Percentiles rank a stretch among this genome's conserved stretches.
Evolutionary conservation across 1,140 invertebrate genomes (phyloP).

Genomic region (Drosophila rufa): DNA sequence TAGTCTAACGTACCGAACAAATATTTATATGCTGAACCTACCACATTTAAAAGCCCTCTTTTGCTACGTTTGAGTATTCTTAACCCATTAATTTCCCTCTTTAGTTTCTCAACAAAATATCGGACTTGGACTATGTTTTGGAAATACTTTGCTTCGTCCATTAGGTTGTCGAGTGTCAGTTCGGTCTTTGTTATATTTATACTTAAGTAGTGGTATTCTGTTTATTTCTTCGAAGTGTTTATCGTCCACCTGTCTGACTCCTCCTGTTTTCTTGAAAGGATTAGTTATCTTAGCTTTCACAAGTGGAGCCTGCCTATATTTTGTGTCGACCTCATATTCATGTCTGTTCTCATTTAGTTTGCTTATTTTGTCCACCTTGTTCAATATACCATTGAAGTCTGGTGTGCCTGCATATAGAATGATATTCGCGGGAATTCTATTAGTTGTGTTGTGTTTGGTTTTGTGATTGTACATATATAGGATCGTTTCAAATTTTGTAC

Average conservation of each 20-base stretch:
- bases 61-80: background rate
- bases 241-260: too few species aligned
- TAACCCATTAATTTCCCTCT: background rate
- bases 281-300: too few species aligned
- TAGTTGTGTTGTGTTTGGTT: constrained; percentile 7
- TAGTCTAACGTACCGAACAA: background rate
- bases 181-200: too few species aligned
- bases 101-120: background rate
- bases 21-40: background rate
- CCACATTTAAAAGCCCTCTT: background rate
- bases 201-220: too few species aligned
- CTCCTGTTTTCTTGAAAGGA: too few species aligned
- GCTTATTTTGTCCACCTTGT: background rate
- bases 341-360: background rate
- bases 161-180: background rate
- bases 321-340: too few species aligned
- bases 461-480: constrained; percentile 18
- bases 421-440: constrained; percentile 10
- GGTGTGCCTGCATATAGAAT: constrained; percentile 12
- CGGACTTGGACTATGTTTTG: background rate
- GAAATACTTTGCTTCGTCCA: background rate
- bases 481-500: constrained; percentile 9
- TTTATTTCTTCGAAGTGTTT: too few species aligned
- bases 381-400: background rate
- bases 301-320: too few species aligned